These are phyloP conservation scores for Mastacembelus armatus DNA, from an alignment of 2,797 vertebrate genomes.

Conservation along the genomic window DNA sequence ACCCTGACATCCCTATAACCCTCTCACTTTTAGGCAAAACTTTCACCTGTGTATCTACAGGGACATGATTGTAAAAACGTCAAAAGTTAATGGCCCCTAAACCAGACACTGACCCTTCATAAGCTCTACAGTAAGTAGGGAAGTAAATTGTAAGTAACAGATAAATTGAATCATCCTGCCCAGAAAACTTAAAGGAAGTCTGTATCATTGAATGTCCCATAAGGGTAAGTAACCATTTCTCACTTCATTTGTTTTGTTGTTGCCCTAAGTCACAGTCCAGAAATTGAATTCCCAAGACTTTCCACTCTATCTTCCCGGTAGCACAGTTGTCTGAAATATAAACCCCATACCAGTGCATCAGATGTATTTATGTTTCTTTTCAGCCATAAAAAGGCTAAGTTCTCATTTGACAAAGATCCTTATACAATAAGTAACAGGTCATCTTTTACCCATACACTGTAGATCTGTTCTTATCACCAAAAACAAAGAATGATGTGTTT, in stretches of 20 bases:
- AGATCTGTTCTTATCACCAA: neutral
- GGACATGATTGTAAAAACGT: constrained; percentile 17
- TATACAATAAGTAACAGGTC: neutral
- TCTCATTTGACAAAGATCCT: neutral
- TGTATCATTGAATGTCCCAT: constrained; percentile 41
- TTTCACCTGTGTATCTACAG: neutral
- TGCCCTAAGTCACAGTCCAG: constrained; percentile 40
- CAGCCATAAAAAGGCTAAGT: neutral
- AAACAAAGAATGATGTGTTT: constrained; percentile 21
- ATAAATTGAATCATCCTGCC: constrained; percentile 39
- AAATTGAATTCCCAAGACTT: constrained; percentile 45
- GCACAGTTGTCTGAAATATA: constrained; percentile 14
- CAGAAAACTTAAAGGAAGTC: constrained; percentile 41
- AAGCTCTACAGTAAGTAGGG: too few relatives aligned
- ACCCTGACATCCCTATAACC: neutral
- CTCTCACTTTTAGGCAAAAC: neutral
- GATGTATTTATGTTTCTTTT: neutral
- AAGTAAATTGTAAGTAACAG: too few relatives aligned
- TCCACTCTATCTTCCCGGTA: constrained; percentile 12
- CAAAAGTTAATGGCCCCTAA: constrained; percentile 8
- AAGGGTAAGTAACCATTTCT: constrained; percentile 38
- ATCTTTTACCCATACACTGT: neutral
- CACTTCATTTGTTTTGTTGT: constrained; percentile 50
- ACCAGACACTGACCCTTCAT: constrained; percentile 40
- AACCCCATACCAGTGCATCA: neutral